Evolutionary conservation across 1,140 invertebrate genomes (phyloP).

Genomic region (Drosophila guanche): DNA sequence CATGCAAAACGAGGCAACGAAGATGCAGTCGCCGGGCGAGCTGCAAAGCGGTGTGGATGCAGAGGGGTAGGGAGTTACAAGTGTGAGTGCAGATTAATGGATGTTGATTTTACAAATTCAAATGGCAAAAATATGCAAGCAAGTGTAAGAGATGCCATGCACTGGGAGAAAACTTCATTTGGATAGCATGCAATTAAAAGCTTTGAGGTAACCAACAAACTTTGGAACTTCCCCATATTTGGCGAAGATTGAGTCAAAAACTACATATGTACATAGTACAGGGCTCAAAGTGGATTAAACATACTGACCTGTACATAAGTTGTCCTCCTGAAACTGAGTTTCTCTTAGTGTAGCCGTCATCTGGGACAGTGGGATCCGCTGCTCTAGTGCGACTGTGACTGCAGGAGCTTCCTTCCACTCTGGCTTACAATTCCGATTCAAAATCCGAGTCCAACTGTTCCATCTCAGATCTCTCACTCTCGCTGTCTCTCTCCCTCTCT

Average conservation of each 20-base stretch:
- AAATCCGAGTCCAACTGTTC: conserved; percentile 37
- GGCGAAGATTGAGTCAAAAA: too few relatives aligned
- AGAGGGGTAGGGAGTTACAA: conserved; percentile 13
- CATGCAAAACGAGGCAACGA: conserved; percentile 74
- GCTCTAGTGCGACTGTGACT: conserved; percentile 23
- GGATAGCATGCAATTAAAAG: background rate
- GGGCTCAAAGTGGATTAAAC: too few relatives aligned
- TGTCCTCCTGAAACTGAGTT: too few relatives aligned
- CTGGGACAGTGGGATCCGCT: conserved; percentile 13
- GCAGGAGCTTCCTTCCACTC: conserved; percentile 2
- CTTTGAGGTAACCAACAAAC: background rate
- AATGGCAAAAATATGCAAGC: conserved; percentile 82
- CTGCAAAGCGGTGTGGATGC: conserved; percentile 16
- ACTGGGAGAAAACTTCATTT: conserved; percentile 17
- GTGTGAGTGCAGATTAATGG: conserved; percentile 77
- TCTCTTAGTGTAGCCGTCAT: conserved; percentile 12
- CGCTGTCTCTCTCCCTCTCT: background rate
- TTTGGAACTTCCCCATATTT: too few relatives aligned
- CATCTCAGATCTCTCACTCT: conserved; percentile 33
- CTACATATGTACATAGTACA: too few relatives aligned
- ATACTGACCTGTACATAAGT: too few relatives aligned
- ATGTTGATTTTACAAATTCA: conserved; percentile 83
- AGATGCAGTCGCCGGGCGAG: conserved; percentile 46
- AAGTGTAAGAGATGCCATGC: conserved; percentile 74
- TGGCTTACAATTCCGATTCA: conserved; percentile 46